Evolutionary conservation across 2,888 invertebrate genomes (phyloP).

Genomic region (Troglohyphantes excavatus): DNA sequence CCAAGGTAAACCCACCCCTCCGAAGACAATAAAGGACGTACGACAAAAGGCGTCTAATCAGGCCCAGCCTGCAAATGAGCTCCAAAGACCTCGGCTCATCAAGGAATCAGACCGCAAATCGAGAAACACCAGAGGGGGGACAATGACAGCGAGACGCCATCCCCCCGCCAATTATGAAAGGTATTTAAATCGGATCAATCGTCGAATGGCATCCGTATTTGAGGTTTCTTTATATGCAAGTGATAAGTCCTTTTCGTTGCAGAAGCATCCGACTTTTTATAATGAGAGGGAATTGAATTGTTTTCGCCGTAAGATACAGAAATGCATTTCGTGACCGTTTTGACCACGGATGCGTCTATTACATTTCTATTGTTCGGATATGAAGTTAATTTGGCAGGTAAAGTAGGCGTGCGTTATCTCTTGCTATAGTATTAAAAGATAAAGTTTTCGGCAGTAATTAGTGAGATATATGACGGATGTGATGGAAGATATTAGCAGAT

Average conservation of each 20-base stretch:
- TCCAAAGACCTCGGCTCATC: background rate
- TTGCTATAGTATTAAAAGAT: background rate
- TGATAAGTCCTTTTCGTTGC: background rate
- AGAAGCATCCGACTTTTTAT: background rate
- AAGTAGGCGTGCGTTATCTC: background rate
- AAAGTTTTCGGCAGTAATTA: background rate
- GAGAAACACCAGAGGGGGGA: background rate
- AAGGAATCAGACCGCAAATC: constrained; percentile 63
- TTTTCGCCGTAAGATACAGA: background rate
- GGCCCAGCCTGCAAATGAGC: constrained; percentile 12
- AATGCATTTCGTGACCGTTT: background rate
- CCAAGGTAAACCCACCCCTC: background rate
- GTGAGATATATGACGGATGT: too few relatives aligned
- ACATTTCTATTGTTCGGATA: background rate
- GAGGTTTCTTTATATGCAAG: background rate
- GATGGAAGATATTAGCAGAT: too few relatives aligned
- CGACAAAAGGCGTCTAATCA: constrained; percentile 30
- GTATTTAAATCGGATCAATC: constrained; percentile 19
- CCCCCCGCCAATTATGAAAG: constrained; percentile 31
- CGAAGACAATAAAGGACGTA: constrained; percentile 6
- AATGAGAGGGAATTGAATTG: constrained; percentile 24
- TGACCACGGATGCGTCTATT: background rate
- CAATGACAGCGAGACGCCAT: background rate
- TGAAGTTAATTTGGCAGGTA: background rate
- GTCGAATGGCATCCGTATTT: background rate